Evolutionary conservation across 1,140 invertebrate species (phyloP).

Genomic region (Cotesia glomerata): DNA sequence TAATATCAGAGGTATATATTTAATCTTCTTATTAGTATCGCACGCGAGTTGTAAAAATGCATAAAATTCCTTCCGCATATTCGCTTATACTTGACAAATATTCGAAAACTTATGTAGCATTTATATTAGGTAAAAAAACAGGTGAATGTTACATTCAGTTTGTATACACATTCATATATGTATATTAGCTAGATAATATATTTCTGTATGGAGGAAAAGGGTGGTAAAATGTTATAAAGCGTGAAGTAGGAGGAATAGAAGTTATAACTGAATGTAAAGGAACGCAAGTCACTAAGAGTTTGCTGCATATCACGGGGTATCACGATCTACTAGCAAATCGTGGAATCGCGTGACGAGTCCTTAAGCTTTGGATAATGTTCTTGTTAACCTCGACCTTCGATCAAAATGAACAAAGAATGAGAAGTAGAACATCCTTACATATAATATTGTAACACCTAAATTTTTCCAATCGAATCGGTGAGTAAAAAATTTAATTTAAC

Average conservation of each 20-base stretch:
- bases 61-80: neutral
- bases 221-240: too few species aligned
- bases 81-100: constrained; percentile 6
- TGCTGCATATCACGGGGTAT: neutral
- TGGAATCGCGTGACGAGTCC: constrained; percentile 22
- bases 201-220: too few species aligned
- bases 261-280: too few species aligned
- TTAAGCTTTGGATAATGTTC: constrained; percentile 21
- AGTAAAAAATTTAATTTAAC: neutral
- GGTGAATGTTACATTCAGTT: neutral
- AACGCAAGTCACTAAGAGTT: too few species aligned
- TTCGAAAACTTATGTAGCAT: neutral
- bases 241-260: too few species aligned
- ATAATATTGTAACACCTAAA: neutral
- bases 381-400: constrained; percentile 32
- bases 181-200: too few species aligned
- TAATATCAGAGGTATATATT: neutral
- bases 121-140: neutral
- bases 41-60: constrained; percentile 17
- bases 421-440: constrained; percentile 7
- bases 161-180: neutral
- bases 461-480: neutral
- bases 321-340: constrained; percentile 15
- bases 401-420: constrained; percentile 5
- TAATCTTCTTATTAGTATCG: neutral